Percentiles rank a stretch among this genome's conserved stretches.
These are phyloP conservation scores for Theristus sp. DNA, from an alignment of 2,888 invertebrate species.

Conservation along the genomic window DNA sequence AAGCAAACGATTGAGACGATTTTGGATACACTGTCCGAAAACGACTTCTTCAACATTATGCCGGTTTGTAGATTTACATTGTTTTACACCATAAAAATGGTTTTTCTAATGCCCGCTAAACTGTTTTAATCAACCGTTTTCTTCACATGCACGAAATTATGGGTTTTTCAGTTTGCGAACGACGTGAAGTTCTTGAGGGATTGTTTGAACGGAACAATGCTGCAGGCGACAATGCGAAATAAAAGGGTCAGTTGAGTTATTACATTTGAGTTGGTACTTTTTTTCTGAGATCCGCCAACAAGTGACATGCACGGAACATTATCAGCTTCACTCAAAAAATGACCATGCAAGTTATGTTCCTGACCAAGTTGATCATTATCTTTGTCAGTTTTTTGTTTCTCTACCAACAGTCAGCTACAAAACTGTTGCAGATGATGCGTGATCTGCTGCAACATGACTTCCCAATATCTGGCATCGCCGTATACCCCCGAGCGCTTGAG, in stretches of 20 bases:
- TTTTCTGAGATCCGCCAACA: no score
- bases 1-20: constrained; percentile 68
- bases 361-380: not conserved
- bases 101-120: no score
- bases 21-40: constrained; percentile 82
- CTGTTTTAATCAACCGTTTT: not conserved
- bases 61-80: constrained; percentile 33
- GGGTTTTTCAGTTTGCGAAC: constrained; percentile 43
- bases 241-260: constrained; percentile 17
- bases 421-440: constrained; percentile 7
- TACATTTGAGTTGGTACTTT: no score
- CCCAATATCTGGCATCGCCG: constrained; percentile 57
- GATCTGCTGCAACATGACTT: no score
- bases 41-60: constrained; percentile 86
- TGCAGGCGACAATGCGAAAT: constrained; percentile 52
- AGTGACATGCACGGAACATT: no score
- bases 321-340: not conserved
- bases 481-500: constrained; percentile 59
- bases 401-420: not conserved
- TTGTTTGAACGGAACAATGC: constrained; percentile 65
- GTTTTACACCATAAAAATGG: no score
- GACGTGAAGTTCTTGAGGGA: constrained; percentile 53
- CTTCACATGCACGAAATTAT: not conserved
- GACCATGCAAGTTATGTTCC: not conserved
- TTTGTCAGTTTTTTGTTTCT: not conserved